Evolutionary conservation across 1,140 invertebrate genomes (phyloP), one percentile per base, ranked within the genome.

Genomic region (Muscidifurax raptorellus): DNA sequence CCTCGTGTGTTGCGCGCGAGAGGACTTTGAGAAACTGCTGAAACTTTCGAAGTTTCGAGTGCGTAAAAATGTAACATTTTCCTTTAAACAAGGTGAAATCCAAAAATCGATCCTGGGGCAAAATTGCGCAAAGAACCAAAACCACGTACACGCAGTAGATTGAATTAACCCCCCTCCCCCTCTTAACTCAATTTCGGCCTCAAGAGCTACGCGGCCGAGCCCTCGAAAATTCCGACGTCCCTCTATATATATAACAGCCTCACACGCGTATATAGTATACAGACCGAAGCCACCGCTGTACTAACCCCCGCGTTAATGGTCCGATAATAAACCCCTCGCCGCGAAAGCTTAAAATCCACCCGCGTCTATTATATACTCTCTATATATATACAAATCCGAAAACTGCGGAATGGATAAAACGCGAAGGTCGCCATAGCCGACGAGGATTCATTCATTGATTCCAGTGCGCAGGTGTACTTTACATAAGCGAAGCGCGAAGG

Each of bases 391-490:
- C n/a, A 59, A 59, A 59, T 4, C 6, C 52, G 52, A 59, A 59
- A 59, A 59, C 78, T 25, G 64, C 2, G 32, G 30, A 15, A 30
- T 1, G n/a, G 52, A 25, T 1, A 36, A 25, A 67, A 79, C 71
- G 36, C 69, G 28, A 82, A 80, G 79, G 79, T 28, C 27, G n/a
- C 0, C 40, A 1, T 5, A 7, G 66, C 5, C 15, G 69, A n/a
- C 13, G 25, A 9, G 59, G 81, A 83, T 83, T 9, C 72, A 67
- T 76, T 75, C 74, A 77, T 83, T 67, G 81, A 83, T 83, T 83
- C n/a, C 0, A 0, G 36, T 9, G 44, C 13, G 66, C 25, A 18
- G 12, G 27, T 59, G 40, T 69, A 27, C 64, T 69, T 10, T 69
- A 69, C 27, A 22, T 47, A 18, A 1, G 27, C 9, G 30, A 36